Conservation (phyloP, 35 echinoderm and acorn worm genomes). For the Lytechinus variegatus region DNA sequence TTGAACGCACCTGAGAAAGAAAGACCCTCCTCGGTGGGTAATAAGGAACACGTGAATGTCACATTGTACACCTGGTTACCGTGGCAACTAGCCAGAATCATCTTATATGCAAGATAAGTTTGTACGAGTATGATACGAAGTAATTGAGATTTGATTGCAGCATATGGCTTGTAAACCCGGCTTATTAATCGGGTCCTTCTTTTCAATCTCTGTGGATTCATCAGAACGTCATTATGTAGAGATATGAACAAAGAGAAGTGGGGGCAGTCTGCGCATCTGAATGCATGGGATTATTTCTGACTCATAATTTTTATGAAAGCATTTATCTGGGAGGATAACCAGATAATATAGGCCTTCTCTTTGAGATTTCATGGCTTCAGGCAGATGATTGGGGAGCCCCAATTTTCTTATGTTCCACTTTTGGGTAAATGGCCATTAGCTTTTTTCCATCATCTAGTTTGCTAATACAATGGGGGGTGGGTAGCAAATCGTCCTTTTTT, state of each 20-base stretch:
- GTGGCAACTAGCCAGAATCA: background rate
- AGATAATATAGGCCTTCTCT: too few relatives aligned
- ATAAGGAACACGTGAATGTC: background rate
- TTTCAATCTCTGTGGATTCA: background rate
- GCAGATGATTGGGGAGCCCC: too few relatives aligned
- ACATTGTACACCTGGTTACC: background rate
- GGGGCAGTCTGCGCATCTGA: too few relatives aligned
- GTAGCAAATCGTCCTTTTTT: too few relatives aligned
- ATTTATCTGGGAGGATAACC: too few relatives aligned
- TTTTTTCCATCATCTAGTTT: too few relatives aligned
- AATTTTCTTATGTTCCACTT: too few relatives aligned
- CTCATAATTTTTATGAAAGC: background rate
- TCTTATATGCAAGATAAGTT: background rate
- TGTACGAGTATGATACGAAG: background rate
- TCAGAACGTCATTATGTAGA: background rate
- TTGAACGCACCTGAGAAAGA: background rate
- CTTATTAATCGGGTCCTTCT: background rate
- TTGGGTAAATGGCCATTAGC: too few relatives aligned
- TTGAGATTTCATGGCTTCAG: too few relatives aligned
- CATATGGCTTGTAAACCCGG: background rate
- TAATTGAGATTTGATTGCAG: background rate
- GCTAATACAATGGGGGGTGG: too few relatives aligned
- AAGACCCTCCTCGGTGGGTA: background rate
- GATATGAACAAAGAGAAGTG: background rate
- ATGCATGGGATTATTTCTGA: background rate